Base-by-base conservation (phyloP, 2,888 invertebrate genomes). In the Hirtodrosophila cameraria region DNA sequence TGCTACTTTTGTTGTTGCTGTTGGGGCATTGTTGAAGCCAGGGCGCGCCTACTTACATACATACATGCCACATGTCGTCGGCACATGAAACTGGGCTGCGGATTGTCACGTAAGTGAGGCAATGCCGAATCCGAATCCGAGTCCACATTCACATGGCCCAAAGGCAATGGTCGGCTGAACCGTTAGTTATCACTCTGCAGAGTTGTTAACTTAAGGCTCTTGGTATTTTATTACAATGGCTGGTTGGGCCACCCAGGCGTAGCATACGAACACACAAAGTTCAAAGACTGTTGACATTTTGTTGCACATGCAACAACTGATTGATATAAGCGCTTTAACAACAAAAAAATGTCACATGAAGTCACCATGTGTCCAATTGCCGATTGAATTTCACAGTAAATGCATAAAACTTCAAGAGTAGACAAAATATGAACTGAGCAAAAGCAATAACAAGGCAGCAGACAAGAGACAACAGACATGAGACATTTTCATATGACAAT, bases 261-360 rank as follows among this genome's bases (percentile, higher is more conserved):
- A n/a, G 60, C 27, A 31, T 25, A 25, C 13, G 9, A 30, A 20
- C 11, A 20, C 11, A 33, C 25, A 62, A 72, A 75, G 82, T 83
- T 82, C 83, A 78, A 75, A 78, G 82, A 72, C 83, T 74, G 80
- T 62, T 78, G 78, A 82, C 82, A 78, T 82, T 78, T 80, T 49
- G 31, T 69, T 57, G 66, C 58, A 53, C 39, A 23, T 23, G 23
- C 36, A 23, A 43, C 48, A 55, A 42, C 36, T 70, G 84, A 80
- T 80, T 84, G 80, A 84, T 74, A 63, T 73, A 74, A 79, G 79
- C 79, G 67, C 76, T 74, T 78, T 75, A 78, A 68, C n/a, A n/a
- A n/a, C n/a, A n/a, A n/a, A n/a, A n/a, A n/a, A n/a, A n/a, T n/a
- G 48, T 53, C 18, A 9, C 31, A 28, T n/a, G 9, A 46, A 16